These are phyloP conservation scores for Cynodonichthys magdalenae DNA, from an alignment of 2,797 vertebrate genomes.

Conservation along the genomic window DNA sequence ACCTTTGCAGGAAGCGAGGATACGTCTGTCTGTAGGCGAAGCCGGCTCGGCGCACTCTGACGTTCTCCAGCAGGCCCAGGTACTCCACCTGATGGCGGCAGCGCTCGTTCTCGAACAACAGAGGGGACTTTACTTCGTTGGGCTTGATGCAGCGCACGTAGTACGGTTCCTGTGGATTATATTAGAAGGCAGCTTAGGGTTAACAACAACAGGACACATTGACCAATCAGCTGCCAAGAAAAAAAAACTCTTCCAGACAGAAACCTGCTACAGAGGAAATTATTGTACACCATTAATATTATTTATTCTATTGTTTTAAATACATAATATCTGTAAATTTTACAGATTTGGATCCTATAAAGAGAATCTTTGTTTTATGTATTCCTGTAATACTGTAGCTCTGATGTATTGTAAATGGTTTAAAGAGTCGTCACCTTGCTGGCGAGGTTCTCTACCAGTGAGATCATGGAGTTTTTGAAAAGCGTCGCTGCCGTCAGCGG, in stretches of 20 bases:
- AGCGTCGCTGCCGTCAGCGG: conserved; percentile 94
- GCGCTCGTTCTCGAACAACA: conserved; percentile 91
- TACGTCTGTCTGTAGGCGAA: conserved; percentile 95
- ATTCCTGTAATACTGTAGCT: no score
- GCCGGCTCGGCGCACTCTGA: conserved; percentile 93
- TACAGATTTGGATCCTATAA: no score
- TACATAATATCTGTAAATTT: no score
- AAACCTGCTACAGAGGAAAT: not conserved
- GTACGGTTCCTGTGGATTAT: conserved; percentile 88
- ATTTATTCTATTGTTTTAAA: no score
- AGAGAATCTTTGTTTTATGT: no score
- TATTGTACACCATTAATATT: no score
- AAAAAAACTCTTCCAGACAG: not conserved
- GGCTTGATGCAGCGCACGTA: conserved; percentile 98
- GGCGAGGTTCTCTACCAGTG: conserved; percentile 94
- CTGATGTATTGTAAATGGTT: not conserved
- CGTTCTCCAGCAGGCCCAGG: conserved; percentile 95
- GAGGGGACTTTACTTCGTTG: conserved; percentile 95
- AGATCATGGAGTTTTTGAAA: conserved; percentile 99
- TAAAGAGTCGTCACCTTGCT: conserved; percentile 85
- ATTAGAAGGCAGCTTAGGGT: not conserved
- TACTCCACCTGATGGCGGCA: conserved; percentile 97
- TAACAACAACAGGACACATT: not conserved
- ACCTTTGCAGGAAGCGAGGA: conserved; percentile 96
- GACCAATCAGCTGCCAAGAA: not conserved